These are phyloP conservation scores for Neosilurus mollespiculum DNA, from an alignment of 2,797 vertebrate genomes.

Conservation along the genomic window DNA sequence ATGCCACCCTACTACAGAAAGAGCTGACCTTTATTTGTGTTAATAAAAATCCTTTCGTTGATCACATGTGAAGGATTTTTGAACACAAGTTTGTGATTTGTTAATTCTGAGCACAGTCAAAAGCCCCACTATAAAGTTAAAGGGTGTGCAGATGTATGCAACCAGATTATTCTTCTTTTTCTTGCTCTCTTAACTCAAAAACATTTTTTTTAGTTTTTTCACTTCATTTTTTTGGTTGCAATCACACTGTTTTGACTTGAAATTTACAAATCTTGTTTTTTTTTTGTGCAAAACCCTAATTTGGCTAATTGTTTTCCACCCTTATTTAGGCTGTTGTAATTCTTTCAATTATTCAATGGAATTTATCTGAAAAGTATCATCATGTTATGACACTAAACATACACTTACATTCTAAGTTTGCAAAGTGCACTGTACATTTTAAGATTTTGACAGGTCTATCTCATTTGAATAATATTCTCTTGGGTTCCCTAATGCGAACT, in stretches of 20 bases:
- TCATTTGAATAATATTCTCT: constrained; percentile 1
- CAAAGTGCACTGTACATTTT: background rate
- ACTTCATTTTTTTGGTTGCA: background rate
- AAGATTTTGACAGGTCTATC: background rate
- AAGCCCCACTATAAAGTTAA: too few species aligned
- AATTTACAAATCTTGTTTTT: too few species aligned
- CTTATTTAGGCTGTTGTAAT: background rate
- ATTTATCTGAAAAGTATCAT: background rate
- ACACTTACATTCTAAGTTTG: background rate
- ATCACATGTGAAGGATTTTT: background rate
- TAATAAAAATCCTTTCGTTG: background rate
- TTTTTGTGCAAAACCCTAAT: background rate
- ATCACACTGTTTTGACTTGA: background rate
- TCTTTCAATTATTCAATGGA: background rate
- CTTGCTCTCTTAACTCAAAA: background rate
- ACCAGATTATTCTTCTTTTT: background rate
- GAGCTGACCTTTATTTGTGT: background rate
- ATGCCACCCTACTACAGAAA: background rate
- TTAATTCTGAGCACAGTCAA: too few species aligned
- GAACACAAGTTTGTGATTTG: background rate
- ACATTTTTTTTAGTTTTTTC: too few species aligned
- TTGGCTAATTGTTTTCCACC: background rate
- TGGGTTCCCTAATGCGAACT: background rate
- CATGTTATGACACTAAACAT: background rate
- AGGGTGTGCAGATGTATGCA: background rate